A percentile compares a stretch with the other conserved stretches of the same genome.
Conservation (phyloP, 92 coral and sea anemone genomes). For the Porites evermanni region DNA sequence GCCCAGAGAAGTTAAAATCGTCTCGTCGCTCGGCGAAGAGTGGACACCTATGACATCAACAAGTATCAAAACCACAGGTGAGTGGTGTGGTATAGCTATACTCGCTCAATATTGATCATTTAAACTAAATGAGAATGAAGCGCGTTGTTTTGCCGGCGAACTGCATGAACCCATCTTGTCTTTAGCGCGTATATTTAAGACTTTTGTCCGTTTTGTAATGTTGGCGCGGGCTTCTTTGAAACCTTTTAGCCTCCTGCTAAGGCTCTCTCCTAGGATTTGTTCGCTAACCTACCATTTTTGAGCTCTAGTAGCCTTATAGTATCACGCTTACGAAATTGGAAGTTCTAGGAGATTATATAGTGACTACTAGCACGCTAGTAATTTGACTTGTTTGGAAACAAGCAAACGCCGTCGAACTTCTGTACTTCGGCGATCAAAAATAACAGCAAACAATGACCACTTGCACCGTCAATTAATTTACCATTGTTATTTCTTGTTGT, state of each 20-base stretch:
- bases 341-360: neutral
- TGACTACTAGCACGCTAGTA: neutral
- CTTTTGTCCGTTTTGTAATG: constrained; percentile 6
- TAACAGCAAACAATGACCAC: neutral
- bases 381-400: neutral
- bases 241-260: constrained; percentile 10
- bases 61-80: constrained; percentile 30
- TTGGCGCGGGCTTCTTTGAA: neutral
- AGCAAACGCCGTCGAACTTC: neutral
- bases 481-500: neutral
- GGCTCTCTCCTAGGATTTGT: constrained; percentile 25
- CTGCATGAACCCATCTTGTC: neutral
- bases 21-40: neutral
- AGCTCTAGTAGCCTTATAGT: neutral
- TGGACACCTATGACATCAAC: neutral
- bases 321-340: neutral
- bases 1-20: neutral
- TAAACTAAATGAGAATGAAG: neutral
- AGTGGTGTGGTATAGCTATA: neutral
- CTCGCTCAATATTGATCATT: neutral
- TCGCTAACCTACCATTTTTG: neutral
- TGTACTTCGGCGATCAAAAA: neutral
- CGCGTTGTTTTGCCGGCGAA: neutral
- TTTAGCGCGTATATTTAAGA: neutral
- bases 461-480: neutral